These are phyloP conservation scores for Pyxicephalus adspersus DNA, from an alignment of 2,113 vertebrate genomes.

Conservation along the genomic window DNA sequence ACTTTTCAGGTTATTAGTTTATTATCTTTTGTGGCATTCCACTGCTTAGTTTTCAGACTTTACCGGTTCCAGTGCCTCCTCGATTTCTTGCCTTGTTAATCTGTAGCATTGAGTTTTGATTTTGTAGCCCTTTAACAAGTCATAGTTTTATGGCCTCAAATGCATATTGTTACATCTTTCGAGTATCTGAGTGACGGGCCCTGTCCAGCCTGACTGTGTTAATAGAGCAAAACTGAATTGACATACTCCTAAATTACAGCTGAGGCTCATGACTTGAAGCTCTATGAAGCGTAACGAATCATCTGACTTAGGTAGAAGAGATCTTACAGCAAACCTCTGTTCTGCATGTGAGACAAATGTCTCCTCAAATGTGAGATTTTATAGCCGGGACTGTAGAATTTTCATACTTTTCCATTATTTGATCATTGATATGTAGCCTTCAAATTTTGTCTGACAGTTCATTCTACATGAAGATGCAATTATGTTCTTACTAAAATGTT, in stretches of 20 bases:
- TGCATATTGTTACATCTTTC: slow-evolving; percentile 1
- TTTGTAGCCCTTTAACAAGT: neutral
- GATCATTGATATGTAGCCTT: neutral
- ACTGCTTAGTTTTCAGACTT: too few species aligned
- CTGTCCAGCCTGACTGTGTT: neutral
- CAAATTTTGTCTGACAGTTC: too few species aligned
- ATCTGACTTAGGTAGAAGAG: slow-evolving; percentile 12
- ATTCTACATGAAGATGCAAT: too few species aligned
- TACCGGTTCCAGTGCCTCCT: too few species aligned
- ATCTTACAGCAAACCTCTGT: slow-evolving; percentile 5
- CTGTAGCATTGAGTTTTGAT: too few species aligned
- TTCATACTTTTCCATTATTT: neutral
- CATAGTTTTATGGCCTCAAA: neutral
- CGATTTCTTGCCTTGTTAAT: too few species aligned
- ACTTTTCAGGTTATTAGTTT: too few species aligned
- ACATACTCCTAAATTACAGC: slow-evolving; percentile 28
- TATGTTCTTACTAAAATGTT: too few species aligned
- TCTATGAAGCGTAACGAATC: slow-evolving; percentile 7
- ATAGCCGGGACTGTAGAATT: neutral
- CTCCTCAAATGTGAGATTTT: neutral
- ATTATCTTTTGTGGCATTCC: too few species aligned
- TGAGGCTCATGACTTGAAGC: neutral
- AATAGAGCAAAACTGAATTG: slow-evolving; percentile 33
- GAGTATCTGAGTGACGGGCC: neutral
- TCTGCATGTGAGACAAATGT: slow-evolving; percentile 10